Evolutionary conservation across 2,113 vertebrate genomes (phyloP).

Genomic region (Chitala chitala): DNA sequence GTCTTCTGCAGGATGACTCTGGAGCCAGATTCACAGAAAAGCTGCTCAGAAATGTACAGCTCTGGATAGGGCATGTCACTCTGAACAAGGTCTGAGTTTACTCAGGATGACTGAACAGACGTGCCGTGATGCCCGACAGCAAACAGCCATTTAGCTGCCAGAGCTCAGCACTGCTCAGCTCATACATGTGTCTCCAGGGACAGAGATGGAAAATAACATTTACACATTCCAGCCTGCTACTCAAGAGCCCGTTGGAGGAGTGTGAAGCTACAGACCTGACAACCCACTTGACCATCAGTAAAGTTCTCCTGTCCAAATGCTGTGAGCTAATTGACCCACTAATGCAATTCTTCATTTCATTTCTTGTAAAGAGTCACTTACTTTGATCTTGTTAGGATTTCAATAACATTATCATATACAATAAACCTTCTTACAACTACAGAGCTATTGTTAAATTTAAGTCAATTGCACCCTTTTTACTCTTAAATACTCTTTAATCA

Average conservation of each 20-base stretch:
- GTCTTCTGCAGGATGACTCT: background rate
- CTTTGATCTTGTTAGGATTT: background rate
- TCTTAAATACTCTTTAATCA: no score
- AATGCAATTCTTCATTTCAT: constrained; percentile 37
- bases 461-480: no score
- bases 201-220: constrained; percentile 45
- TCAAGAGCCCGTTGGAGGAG: constrained; percentile 31
- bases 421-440: background rate
- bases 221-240: constrained; percentile 40
- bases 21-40: background rate
- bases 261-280: constrained; percentile 31
- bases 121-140: constrained; percentile 45
- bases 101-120: constrained; percentile 15
- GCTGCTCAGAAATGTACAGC: background rate
- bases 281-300: constrained; percentile 31
- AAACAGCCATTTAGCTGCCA: constrained; percentile 39
- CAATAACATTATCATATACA: background rate
- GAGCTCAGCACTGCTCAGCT: constrained; percentile 46
- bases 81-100: constrained; percentile 13
- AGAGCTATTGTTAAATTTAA: no score
- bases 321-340: constrained; percentile 36
- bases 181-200: constrained; percentile 35
- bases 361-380: constrained; percentile 28
- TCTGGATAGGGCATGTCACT: background rate
- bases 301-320: constrained; percentile 38